A percentile compares a stretch with the other conserved stretches of the same genome.
phyloP scores from a whole-genome alignment of 2,888 invertebrate genomes.

The Strigamia maritima region DNA sequence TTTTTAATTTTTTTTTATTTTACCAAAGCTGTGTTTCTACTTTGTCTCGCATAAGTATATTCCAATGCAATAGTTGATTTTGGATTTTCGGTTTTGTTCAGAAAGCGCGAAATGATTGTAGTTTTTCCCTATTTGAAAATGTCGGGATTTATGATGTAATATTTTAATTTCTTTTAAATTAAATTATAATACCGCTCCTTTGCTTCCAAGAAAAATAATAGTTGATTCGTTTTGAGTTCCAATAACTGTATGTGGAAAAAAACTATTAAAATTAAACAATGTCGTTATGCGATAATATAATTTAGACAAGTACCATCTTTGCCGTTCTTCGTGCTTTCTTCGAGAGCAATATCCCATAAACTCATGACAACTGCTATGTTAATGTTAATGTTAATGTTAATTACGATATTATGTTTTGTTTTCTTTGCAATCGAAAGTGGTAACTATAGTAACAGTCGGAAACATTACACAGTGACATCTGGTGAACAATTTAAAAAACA shows the following conservation, averaged over 20 bases:
- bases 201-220: slow-evolving; percentile 65
- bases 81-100: slow-evolving; percentile 70
- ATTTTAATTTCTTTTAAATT: neutral
- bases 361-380: slow-evolving; percentile 34
- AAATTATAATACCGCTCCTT: slow-evolving; percentile 61
- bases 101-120: slow-evolving; percentile 69
- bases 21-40: slow-evolving; percentile 62
- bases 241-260: neutral
- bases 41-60: slow-evolving; percentile 74
- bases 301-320: slow-evolving; percentile 29
- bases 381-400: no score
- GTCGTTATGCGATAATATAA: no score
- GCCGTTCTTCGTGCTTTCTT: slow-evolving; percentile 29
- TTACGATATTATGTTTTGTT: neutral
- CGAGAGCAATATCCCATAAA: slow-evolving; percentile 42
- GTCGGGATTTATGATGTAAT: neutral
- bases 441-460: neutral
- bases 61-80: slow-evolving; percentile 80
- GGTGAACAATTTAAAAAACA: neutral
- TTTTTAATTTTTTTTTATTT: slow-evolving; percentile 40
- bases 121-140: slow-evolving; percentile 55
- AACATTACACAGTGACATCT: neutral
- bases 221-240: slow-evolving; percentile 49
- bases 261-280: neutral
- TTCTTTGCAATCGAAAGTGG: neutral